phyloP scores from a whole-genome alignment of 2,888 invertebrate genomes.

The Ellobium chinense region DNA sequence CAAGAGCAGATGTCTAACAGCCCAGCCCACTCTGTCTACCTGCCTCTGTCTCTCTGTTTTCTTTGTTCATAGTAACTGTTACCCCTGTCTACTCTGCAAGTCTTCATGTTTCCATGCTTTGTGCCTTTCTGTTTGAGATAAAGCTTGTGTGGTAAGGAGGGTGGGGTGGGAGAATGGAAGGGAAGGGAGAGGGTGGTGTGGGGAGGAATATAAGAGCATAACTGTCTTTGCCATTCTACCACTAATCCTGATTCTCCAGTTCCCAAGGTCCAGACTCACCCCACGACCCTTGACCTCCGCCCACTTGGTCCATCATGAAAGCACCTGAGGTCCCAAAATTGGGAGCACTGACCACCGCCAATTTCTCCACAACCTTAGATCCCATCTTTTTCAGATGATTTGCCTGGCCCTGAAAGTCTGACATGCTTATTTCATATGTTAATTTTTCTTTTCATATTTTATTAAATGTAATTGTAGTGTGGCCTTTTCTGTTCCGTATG shows the following conservation, averaged over 20 bases:
- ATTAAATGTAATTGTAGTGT: slow-evolving; percentile 3
- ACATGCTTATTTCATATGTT: not conserved
- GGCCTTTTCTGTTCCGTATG: not conserved
- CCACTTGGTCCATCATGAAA: not conserved
- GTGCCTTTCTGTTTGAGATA: no score
- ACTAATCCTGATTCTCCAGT: slow-evolving; percentile 21
- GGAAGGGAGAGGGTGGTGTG: not conserved
- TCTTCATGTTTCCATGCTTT: no score
- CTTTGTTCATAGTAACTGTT: not conserved
- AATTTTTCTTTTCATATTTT: not conserved
- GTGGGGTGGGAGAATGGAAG: not conserved
- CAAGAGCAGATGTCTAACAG: no score
- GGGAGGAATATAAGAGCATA: not conserved
- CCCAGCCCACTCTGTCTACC: no score
- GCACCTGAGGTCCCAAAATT: not conserved
- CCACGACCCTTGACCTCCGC: not conserved
- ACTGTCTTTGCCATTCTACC: slow-evolving; percentile 1
- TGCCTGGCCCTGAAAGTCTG: not conserved
- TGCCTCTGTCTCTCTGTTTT: no score
- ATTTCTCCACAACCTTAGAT: not conserved
- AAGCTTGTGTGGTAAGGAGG: no score
- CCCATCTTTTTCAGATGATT: slow-evolving; percentile 1
- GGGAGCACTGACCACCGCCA: no score
- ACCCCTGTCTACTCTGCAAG: no score
- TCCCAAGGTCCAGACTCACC: slow-evolving; percentile 5